Conservation (phyloP, 2,113 vertebrate species). For the Pavo muticus region DNA sequence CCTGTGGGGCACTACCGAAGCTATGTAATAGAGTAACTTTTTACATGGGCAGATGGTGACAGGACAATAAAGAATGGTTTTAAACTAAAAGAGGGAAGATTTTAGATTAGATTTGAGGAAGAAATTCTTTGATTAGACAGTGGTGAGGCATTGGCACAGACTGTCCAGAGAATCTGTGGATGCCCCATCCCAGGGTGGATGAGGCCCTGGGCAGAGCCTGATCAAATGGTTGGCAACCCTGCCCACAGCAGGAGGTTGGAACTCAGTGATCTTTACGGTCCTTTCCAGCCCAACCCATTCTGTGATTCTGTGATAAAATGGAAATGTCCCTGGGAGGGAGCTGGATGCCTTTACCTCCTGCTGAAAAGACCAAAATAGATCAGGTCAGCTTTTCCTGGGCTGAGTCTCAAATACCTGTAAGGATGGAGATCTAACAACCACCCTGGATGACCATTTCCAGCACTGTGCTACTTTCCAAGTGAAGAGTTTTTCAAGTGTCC, state of each 20-base stretch:
- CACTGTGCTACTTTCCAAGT: not conserved
- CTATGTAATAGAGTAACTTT: not conserved
- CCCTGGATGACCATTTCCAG: fast-evolving
- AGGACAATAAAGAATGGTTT: not conserved
- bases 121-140: not conserved
- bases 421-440: not conserved
- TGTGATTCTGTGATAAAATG: not conserved
- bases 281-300: not conserved
- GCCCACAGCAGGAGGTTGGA: not conserved
- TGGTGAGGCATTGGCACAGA: not conserved
- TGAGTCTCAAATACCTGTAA: not conserved
- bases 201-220: not conserved
- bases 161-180: not conserved
- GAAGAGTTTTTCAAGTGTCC: not conserved
- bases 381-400: not conserved
- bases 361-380: not conserved
- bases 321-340: not conserved
- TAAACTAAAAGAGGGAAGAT: not conserved
- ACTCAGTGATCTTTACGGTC: not conserved
- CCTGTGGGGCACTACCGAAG: not conserved
- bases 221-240: not conserved
- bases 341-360: not conserved
- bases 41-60: not conserved
- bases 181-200: not conserved
- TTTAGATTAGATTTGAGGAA: not conserved